A percentile compares a stretch with the other conserved stretches of the same genome.
Conservation (phyloP, 2,888 invertebrate genomes). For the Plagodis dolabraria region DNA sequence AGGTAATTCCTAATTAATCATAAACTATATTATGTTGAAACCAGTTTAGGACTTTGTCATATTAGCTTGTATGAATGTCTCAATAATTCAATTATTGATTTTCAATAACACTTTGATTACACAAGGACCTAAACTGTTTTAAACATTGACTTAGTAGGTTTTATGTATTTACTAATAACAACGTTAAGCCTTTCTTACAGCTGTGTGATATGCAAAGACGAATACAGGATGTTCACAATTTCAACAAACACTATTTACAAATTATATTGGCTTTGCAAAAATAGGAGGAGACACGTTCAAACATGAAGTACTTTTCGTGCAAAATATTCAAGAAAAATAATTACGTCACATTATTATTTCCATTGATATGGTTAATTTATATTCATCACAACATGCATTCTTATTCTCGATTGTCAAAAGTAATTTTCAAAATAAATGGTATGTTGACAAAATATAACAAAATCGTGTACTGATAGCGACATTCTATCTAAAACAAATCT, state of each 20-base stretch:
- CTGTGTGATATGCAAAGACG: constrained; percentile 32
- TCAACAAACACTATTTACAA: background rate
- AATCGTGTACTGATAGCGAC: too few relatives aligned
- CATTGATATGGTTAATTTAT: too few relatives aligned
- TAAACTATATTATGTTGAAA: background rate
- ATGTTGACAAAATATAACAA: too few relatives aligned
- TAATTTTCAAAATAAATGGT: too few relatives aligned
- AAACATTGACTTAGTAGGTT: background rate
- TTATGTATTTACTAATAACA: constrained; percentile 3
- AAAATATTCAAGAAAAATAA: too few relatives aligned
- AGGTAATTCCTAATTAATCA: background rate
- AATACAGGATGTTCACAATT: constrained; percentile 27
- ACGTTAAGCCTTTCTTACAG: constrained; percentile 35
- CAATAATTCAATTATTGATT: constrained; percentile 22
- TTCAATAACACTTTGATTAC: constrained; percentile 7
- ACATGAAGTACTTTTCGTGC: too few relatives aligned
- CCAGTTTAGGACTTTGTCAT: constrained; percentile 1
- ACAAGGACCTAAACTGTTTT: constrained; percentile 1
- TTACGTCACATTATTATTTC: too few relatives aligned
- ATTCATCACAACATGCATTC: too few relatives aligned
- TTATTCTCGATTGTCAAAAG: too few relatives aligned
- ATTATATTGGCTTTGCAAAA: background rate
- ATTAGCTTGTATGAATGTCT: constrained; percentile 7
- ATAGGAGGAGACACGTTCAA: too few relatives aligned
- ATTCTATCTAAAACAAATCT: too few relatives aligned